These are phyloP conservation scores for Cheilosia soror DNA, from an alignment of 2,888 invertebrate species.

Conservation along the genomic window DNA sequence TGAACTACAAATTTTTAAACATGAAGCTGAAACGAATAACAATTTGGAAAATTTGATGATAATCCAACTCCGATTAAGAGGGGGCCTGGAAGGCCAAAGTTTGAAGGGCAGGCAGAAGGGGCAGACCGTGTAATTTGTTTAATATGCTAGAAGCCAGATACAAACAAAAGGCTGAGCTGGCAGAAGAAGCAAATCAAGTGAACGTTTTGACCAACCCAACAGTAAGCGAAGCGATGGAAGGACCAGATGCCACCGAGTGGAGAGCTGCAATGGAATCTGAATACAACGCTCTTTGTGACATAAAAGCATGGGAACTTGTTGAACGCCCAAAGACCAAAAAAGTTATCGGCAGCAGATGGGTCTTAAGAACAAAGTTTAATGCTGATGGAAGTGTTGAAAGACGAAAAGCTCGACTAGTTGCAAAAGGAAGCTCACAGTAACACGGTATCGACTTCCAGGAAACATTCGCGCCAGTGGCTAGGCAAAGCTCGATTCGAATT, in stretches of 20 bases:
- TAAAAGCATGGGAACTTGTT: slow-evolving; percentile 48
- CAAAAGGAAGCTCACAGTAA: slow-evolving; percentile 56
- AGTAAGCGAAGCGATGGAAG: not conserved
- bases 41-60: no score
- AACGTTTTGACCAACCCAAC: not conserved
- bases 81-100: not conserved
- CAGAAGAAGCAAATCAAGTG: slow-evolving; percentile 1
- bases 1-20: not conserved
- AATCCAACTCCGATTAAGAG: not conserved
- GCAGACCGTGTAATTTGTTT: slow-evolving; percentile 1
- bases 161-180: slow-evolving; percentile 15
- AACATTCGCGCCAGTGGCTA: slow-evolving; percentile 32
- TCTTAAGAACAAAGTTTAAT: slow-evolving; percentile 49
- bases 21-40: not conserved
- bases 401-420: slow-evolving; percentile 49
- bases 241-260: not conserved
- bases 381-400: slow-evolving; percentile 33
- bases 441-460: slow-evolving; percentile 29
- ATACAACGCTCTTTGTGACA: not conserved
- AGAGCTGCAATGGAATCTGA: slow-evolving; percentile 4
- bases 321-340: slow-evolving; percentile 26
- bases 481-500: slow-evolving; percentile 47
- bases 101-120: slow-evolving; percentile 4
- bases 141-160: slow-evolving; percentile 1
- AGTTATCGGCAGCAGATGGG: slow-evolving; percentile 48